These are phyloP conservation scores for Acrossocheilus wenchowensis DNA, from an alignment of 2,797 vertebrate species.

Conservation along the genomic window DNA sequence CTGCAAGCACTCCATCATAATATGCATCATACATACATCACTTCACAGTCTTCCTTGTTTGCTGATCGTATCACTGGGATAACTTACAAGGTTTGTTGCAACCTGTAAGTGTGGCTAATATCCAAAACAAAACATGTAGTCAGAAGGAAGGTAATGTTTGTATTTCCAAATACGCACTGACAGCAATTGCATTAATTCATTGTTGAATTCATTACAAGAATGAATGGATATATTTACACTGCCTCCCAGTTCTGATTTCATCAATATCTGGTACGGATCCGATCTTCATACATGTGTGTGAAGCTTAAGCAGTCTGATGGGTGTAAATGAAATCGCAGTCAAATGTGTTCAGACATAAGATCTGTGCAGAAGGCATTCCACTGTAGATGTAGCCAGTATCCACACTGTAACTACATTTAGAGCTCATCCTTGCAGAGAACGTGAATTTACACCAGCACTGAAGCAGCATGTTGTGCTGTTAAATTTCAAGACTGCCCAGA, in stretches of 20 bases:
- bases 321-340: neutral
- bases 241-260: neutral
- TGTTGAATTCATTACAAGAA: neutral
- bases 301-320: neutral
- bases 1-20: neutral
- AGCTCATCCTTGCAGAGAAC: conserved; percentile 1
- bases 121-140: conserved; percentile 18
- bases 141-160: neutral
- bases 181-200: neutral
- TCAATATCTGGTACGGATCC: neutral
- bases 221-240: conserved; percentile 2
- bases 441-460: conserved; percentile 57
- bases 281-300: neutral
- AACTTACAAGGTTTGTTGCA: conserved; percentile 1
- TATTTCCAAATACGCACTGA: conserved; percentile 15
- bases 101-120: neutral
- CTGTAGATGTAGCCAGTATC: neutral
- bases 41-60: conserved; percentile 24
- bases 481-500: conserved; percentile 69
- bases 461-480: conserved; percentile 57
- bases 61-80: conserved; percentile 23
- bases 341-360: neutral
- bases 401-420: neutral
- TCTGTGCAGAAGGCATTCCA: neutral
- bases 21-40: conserved; percentile 1